These are phyloP conservation scores for Bergia puertoricense DNA, from an alignment of 92 coral and sea anemone genomes.

Conservation along the genomic window DNA sequence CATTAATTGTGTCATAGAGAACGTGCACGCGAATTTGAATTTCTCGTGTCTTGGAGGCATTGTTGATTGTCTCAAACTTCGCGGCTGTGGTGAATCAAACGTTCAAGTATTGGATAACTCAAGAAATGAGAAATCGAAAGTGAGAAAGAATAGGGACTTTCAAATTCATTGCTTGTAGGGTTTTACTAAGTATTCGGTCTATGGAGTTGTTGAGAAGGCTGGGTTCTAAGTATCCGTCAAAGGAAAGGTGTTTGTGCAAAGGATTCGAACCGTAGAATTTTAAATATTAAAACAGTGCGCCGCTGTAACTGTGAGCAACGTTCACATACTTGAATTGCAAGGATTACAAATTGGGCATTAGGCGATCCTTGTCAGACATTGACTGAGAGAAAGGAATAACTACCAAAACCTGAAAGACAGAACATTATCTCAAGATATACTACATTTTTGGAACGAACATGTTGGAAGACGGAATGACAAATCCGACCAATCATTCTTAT, in stretches of 20 bases:
- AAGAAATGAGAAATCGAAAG: neutral
- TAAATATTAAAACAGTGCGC: neutral
- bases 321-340: neutral
- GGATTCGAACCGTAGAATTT: neutral
- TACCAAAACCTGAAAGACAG: neutral
- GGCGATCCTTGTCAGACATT: neutral
- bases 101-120: neutral
- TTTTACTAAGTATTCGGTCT: neutral
- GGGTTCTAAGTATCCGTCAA: neutral
- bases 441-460: neutral
- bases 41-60: neutral
- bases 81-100: neutral
- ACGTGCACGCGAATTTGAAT: neutral
- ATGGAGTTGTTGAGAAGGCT: neutral
- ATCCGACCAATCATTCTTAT: slow-evolving; percentile 61
- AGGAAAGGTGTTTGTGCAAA: neutral
- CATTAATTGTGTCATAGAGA: neutral
- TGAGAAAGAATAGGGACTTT: neutral
- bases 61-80: neutral
- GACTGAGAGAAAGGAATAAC: neutral
- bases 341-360: neutral
- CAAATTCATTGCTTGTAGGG: neutral
- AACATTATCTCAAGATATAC: neutral
- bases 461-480: slow-evolving; percentile 47
- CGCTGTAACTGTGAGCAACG: neutral